Conservation (phyloP, 2,113 vertebrate genomes). For the Empidonax traillii region DNA sequence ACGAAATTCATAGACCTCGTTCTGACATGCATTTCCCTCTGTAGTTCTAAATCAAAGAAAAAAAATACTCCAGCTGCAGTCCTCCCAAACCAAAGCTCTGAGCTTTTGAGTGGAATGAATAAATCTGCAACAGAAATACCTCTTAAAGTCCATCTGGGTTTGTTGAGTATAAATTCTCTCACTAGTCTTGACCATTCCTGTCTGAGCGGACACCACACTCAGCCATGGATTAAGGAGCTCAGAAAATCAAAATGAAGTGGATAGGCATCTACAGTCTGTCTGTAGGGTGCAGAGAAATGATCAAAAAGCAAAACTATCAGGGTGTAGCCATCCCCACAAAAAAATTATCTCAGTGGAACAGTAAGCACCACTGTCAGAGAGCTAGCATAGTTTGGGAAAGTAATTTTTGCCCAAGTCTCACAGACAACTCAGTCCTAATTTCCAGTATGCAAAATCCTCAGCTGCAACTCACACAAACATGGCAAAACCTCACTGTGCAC, state of each 20-base stretch:
- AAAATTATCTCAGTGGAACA: not conserved
- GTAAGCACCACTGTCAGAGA: not conserved
- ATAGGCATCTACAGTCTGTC: not conserved
- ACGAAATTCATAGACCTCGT: not conserved
- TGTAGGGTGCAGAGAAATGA: not conserved
- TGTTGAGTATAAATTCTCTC: not conserved
- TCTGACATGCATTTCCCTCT: not conserved
- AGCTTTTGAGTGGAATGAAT: not conserved
- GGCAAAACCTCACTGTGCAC: not conserved
- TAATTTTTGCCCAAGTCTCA: not conserved
- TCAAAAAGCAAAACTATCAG: not conserved
- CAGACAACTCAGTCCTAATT: not conserved
- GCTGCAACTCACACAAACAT: not conserved
- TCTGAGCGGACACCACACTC: not conserved
- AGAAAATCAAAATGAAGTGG: not conserved
- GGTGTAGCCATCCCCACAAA: not conserved
- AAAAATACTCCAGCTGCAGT: not conserved
- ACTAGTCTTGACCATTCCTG: not conserved
- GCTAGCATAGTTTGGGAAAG: not conserved
- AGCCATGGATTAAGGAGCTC: not conserved
- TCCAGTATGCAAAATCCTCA: not conserved
- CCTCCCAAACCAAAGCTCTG: not conserved
- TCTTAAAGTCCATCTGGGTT: not conserved
- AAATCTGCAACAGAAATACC: not conserved
- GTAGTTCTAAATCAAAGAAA: not conserved